Evolutionary conservation across 2,113 vertebrate genomes (phyloP).

Genomic region (Oreochromis tanganicae): DNA sequence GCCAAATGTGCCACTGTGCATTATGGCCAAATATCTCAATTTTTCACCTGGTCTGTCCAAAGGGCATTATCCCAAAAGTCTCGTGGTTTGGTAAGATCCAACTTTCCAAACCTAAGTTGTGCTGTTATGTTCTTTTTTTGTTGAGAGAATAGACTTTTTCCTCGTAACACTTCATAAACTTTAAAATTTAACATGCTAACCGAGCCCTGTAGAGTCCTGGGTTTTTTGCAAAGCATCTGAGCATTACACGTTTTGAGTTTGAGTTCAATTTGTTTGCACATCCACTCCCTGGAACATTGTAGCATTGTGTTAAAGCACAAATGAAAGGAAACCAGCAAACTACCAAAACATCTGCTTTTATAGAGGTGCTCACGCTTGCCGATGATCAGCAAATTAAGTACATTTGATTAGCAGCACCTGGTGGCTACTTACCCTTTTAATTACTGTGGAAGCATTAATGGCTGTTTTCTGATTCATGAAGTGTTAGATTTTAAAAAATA

Average conservation of each 20-base stretch:
- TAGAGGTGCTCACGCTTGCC: fast-evolving
- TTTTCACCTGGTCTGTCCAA: background rate
- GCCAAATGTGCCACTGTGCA: background rate
- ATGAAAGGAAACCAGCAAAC: background rate
- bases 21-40: background rate
- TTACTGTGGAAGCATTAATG: background rate
- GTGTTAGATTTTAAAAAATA: background rate
- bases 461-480: background rate
- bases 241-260: background rate
- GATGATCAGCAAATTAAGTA: fast-evolving
- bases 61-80: background rate
- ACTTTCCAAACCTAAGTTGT: background rate
- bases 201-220: background rate
- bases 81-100: background rate
- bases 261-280: background rate
- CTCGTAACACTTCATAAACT: fast-evolving
- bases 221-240: background rate
- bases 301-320: no score
- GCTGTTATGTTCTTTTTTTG: background rate
- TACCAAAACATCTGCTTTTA: background rate
- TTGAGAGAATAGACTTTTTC: no score
- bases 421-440: no score
- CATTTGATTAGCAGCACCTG: background rate
- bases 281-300: background rate
- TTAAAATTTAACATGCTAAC: background rate